Conservation (phyloP, 1,140 invertebrate genomes). For the Eubasilissa regina region DNA sequence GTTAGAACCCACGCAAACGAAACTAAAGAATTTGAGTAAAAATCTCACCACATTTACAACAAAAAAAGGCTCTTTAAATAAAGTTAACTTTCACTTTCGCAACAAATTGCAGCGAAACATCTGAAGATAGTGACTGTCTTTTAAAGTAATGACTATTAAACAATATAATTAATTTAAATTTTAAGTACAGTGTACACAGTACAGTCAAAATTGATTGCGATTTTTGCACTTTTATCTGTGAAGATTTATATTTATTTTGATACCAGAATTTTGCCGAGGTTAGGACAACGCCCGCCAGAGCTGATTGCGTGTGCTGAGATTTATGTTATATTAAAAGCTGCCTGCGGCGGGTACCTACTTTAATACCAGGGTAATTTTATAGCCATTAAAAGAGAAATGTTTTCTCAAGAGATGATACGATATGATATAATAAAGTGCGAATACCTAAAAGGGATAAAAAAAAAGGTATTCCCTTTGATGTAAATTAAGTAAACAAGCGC, state of each 20-base stretch:
- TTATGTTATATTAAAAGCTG: slow-evolving; percentile 47
- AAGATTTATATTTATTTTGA: neutral
- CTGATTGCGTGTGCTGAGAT: slow-evolving; percentile 28
- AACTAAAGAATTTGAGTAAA: slow-evolving; percentile 1
- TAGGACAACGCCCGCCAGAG: neutral
- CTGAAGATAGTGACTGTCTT: neutral
- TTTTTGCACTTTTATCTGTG: neutral
- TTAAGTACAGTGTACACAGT: neutral
- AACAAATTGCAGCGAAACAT: neutral
- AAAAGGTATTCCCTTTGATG: no score
- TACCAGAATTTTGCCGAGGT: neutral
- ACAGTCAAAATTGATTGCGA: neutral
- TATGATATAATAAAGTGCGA: neutral
- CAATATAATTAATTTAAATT: neutral
- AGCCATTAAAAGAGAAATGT: slow-evolving; percentile 29
- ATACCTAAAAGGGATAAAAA: no score
- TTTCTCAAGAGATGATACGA: slow-evolving; percentile 9
- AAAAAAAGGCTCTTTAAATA: slow-evolving; percentile 11
- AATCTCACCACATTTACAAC: slow-evolving; percentile 2
- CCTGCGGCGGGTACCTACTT: slow-evolving; percentile 38
- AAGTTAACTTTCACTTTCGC: slow-evolving; percentile 2
- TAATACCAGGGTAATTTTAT: slow-evolving; percentile 39
- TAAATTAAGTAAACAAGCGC: no score
- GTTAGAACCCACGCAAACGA: slow-evolving; percentile 19
- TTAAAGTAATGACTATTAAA: neutral